These are phyloP conservation scores for Suillia variegata DNA, from an alignment of 2,888 invertebrate species.

Conservation along the genomic window DNA sequence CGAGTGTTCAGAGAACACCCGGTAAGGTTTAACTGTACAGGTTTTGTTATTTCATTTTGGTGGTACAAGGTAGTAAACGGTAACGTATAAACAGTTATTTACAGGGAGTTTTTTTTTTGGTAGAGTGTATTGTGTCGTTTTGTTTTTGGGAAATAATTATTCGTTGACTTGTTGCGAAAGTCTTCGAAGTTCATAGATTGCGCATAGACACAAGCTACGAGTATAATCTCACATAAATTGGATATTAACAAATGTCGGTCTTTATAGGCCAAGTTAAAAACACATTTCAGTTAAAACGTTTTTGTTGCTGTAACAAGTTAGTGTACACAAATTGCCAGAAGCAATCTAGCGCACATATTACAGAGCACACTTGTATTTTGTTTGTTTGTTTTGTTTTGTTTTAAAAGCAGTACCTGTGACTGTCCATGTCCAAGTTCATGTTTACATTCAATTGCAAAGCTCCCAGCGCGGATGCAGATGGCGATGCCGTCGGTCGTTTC, in stretches of 20 bases:
- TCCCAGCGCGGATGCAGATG: conserved; percentile 35
- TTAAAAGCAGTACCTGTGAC: conserved; percentile 52
- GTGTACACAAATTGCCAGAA: not conserved
- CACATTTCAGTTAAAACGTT: not conserved
- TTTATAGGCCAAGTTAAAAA: not conserved
- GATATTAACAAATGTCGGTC: too few species aligned
- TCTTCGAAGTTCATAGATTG: not conserved
- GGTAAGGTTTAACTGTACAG: conserved; percentile 36
- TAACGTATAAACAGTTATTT: conserved; percentile 39
- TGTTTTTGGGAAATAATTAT: not conserved
- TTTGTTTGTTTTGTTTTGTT: too few species aligned
- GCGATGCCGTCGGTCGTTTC: conserved; percentile 36
- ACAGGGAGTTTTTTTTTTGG: conserved; percentile 14
- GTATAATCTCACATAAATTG: not conserved
- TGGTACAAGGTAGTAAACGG: conserved; percentile 35
- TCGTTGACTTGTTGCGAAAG: not conserved
- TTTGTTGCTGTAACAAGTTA: not conserved
- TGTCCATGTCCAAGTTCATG: conserved; percentile 39
- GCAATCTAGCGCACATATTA: not conserved
- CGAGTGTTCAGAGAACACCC: too few species aligned
- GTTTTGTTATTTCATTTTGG: conserved; percentile 29
- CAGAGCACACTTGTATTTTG: conserved; percentile 23
- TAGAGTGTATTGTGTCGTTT: conserved; percentile 20
- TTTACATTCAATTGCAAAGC: conserved; percentile 44
- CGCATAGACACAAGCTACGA: not conserved